These are phyloP conservation scores for Ctenodactylus gundi DNA, from an alignment of 2,113 vertebrate genomes.

Conservation along the genomic window DNA sequence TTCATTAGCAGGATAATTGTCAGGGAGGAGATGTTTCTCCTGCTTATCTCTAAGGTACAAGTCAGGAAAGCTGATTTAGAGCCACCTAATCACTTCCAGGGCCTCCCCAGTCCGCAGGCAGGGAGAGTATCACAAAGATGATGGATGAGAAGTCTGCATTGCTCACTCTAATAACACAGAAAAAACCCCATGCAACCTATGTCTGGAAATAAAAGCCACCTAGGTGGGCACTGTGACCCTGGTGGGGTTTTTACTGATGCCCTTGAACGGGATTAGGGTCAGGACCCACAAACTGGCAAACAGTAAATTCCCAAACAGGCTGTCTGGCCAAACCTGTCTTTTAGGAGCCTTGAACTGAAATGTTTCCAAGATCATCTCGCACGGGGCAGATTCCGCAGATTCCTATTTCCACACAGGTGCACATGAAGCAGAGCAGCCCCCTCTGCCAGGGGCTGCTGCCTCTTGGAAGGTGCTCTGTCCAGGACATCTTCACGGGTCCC, in stretches of 20 bases:
- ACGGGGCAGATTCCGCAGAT: not conserved
- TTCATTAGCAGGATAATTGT: not conserved
- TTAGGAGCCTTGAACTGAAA: not conserved
- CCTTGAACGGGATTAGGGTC: not conserved
- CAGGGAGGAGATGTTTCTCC: not conserved
- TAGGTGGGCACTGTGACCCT: not conserved
- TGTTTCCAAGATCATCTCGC: not conserved
- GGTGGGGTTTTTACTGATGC: not conserved
- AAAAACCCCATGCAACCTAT: not conserved
- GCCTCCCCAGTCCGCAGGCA: not conserved
- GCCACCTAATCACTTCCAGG: slow-evolving; percentile 49
- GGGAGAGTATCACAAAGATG: not conserved
- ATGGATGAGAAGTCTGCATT: not conserved
- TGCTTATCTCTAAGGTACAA: not conserved
- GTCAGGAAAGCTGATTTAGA: slow-evolving; percentile 51
- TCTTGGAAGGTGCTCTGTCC: not conserved
- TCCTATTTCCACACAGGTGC: not conserved
- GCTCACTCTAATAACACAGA: not conserved
- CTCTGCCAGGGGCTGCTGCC: not conserved
- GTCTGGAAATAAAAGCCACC: not conserved
- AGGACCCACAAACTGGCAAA: not conserved
- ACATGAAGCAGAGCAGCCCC: not conserved
- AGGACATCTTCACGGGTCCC: not conserved
- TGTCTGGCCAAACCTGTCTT: not conserved
- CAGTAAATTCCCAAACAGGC: not conserved